phyloP scores from a whole-genome alignment of 2,113 vertebrate species.

The Prolemur simus region DNA sequence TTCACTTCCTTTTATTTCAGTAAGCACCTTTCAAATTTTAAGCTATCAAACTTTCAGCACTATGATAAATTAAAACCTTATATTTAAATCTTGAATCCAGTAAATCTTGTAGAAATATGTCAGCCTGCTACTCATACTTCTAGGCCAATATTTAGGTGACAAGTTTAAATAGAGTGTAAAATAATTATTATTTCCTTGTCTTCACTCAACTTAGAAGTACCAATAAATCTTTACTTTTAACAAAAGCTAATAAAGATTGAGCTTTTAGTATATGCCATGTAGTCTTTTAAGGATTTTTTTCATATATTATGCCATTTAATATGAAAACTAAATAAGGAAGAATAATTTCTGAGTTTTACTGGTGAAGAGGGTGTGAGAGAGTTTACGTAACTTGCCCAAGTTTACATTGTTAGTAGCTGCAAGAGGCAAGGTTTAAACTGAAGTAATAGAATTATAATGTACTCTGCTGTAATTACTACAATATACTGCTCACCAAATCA shows the following conservation, averaged over 20 bases:
- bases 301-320: background rate
- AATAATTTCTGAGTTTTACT: background rate
- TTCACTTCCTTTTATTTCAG: background rate
- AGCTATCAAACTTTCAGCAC: background rate
- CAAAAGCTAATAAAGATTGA: background rate
- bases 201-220: background rate
- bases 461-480: background rate
- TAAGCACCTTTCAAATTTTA: constrained; percentile 10
- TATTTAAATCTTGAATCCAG: background rate
- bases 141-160: background rate
- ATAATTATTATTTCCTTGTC: constrained; percentile 24
- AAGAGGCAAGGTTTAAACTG: background rate
- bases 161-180: background rate
- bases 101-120: background rate
- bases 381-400: background rate
- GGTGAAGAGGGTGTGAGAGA: background rate
- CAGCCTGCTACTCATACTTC: background rate
- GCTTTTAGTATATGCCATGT: background rate
- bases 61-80: background rate
- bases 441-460: background rate
- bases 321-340: background rate
- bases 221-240: background rate
- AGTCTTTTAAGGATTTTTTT: background rate
- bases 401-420: background rate
- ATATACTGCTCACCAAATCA: background rate